These are phyloP conservation scores for Dioctria linearis DNA, from an alignment of 2,888 invertebrate species.

Conservation along the genomic window DNA sequence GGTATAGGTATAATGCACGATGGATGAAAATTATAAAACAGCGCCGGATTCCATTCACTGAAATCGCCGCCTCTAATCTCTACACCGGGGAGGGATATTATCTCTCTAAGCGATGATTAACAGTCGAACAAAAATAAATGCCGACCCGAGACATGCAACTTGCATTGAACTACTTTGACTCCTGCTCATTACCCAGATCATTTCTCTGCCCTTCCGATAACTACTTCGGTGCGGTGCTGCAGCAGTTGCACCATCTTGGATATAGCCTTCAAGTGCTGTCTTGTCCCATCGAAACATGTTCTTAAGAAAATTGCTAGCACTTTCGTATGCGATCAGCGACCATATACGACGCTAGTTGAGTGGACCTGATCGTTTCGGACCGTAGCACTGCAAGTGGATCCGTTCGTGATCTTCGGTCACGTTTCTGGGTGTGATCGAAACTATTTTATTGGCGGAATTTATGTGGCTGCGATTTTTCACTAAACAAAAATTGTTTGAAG, in stretches of 20 bases:
- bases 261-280: slow-evolving; percentile 44
- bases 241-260: slow-evolving; percentile 42
- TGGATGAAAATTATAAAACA: slow-evolving; percentile 22
- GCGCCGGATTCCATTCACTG: slow-evolving; percentile 13
- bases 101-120: slow-evolving; percentile 45
- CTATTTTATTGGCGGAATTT: slow-evolving; percentile 68
- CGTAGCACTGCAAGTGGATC: slow-evolving; percentile 38
- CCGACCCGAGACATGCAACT: slow-evolving; percentile 47
- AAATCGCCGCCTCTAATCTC: slow-evolving; percentile 33
- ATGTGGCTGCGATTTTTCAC: slow-evolving; percentile 60
- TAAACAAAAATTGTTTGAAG: slow-evolving; percentile 46
- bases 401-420: slow-evolving; percentile 66
- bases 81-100: slow-evolving; percentile 5
- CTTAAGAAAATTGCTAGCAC: slow-evolving; percentile 51
- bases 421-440: slow-evolving; percentile 68
- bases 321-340: slow-evolving; percentile 44
- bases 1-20: not conserved
- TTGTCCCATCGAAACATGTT: slow-evolving; percentile 51
- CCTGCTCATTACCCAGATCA: slow-evolving; percentile 53
- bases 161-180: slow-evolving; percentile 51
- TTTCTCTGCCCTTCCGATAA: slow-evolving; percentile 49
- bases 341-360: slow-evolving; percentile 43
- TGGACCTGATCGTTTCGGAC: slow-evolving; percentile 26
- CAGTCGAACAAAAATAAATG: slow-evolving; percentile 39
- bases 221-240: not conserved